Evolutionary conservation across 2,888 invertebrate genomes (phyloP), one percentile per base, ranked within the genome.

Genomic region (Chrysopilus asiliformis): DNA sequence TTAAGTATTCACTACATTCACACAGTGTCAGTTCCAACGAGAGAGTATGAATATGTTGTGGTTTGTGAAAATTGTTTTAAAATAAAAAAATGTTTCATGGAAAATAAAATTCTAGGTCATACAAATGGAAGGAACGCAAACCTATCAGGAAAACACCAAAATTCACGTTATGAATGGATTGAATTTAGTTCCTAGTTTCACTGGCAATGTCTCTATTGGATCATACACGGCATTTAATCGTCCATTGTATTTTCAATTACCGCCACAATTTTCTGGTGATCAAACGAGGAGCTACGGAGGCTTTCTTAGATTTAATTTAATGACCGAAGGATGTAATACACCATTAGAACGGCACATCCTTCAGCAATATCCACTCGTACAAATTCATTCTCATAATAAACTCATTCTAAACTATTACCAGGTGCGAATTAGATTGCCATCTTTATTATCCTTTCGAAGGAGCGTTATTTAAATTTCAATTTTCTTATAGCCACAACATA

Each of bases 241-340:
- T 40, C 64, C 64, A 2, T 41, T 64, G 3, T 64, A 64, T 43
- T 64, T 64, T 25, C 61, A 64, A 49, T 65, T 97, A 12, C 86
- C 90, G 1, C 67, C 71, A 8, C 70, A 75, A 36, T 87, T 93
- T 59, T 71, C 82, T 10, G 90, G 89, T 0, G 97, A 97, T 62
- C 68, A 81, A 57, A 79, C 87, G 12, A 71, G 82, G 43, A 90
- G 93, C 15, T 97, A 97, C 61, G 91, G 90, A 17, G 95, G 95
- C 4, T 76, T 76, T 44, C 64, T 97, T 32, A 70, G 80, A 44
- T 93, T 93, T 57, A 70, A 72, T 2, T 73, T 82, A 0, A 72
- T 79, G 35, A 77, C 79, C 43, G 76, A 76, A 29, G 74, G 74
- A 4, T 60, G 61, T 9, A 69, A 70, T 0, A 68, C 72, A 0